Evolutionary conservation across 1,140 invertebrate species (phyloP), one percentile per base, ranked within the genome.

Genomic region (Lutraria rhynchaena): DNA sequence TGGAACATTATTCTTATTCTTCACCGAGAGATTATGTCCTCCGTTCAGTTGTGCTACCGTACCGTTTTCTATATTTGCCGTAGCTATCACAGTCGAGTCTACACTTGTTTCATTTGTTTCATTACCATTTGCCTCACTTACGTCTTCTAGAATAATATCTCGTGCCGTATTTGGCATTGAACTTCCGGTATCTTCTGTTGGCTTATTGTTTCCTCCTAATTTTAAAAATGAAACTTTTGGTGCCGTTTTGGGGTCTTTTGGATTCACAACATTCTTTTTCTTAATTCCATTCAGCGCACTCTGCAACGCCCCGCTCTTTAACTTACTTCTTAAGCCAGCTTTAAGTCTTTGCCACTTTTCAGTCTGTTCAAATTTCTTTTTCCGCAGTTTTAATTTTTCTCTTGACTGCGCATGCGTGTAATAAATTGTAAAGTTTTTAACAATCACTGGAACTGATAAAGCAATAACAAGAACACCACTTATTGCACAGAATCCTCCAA

Each of bases 381-480:
- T 83, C 31, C 84, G 41, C 33, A 83, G 51, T 57, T 84, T 84
- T 9, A 88, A 69, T 84, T 88, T 88, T 70, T 80, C 81, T 67
- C 85, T 60, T 37, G 85, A 84, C 51, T 89, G 84, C 13, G 88
- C 88, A 82, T 88, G 86, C 24, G 83, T 83, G 65, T 89, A 89
- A 69, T 88, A 91, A 11, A 89, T 53, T 1, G 88, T 89, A 67
- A 91, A 91, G 74, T 91, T 91, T 61, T 88, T 89, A 11, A 90
- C 90, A 29, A 89, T 88, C 22, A 89, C 88, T 2, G 90, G 90
- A 22, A 91, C 89, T 0, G 89, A 89, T 27, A 91, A 76, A 13
- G 89, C 89, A 17, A 90, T 87, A 13, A 88, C 86, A 3, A 91
- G 77, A 13, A 91, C 87, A 37, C 90, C 90, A 77, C 85, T 86